phyloP scores from a whole-genome alignment of 2,888 invertebrate species.

The Ellobium chinense region DNA sequence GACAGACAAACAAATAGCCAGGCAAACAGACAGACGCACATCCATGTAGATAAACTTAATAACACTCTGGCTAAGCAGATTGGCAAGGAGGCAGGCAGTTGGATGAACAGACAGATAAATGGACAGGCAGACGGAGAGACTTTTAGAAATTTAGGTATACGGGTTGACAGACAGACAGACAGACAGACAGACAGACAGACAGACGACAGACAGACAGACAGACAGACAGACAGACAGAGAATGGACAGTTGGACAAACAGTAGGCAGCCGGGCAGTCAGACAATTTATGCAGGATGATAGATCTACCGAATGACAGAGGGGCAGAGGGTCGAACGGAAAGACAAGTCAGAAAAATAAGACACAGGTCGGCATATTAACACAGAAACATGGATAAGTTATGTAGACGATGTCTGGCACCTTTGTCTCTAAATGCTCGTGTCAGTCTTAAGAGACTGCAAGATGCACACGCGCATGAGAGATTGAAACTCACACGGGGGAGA shows the following conservation, averaged over 20 bases:
- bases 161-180: constrained; percentile 18
- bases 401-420: no score
- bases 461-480: no score
- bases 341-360: background rate
- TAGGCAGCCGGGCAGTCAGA: background rate
- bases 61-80: no score
- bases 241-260: background rate
- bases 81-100: background rate
- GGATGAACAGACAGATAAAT: background rate
- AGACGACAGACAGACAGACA: constrained; percentile 17
- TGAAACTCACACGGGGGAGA: no score
- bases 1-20: constrained; percentile 32
- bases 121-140: constrained; percentile 2
- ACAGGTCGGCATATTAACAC: no score
- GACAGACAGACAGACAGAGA: constrained; percentile 6
- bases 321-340: constrained; percentile 5
- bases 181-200: constrained; percentile 29
- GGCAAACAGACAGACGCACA: constrained; percentile 21
- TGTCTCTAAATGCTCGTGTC: no score
- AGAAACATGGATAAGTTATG: no score
- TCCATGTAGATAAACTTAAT: background rate
- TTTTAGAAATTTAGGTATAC: constrained; percentile 10
- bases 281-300: no score
- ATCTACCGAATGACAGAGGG: constrained; percentile 10
- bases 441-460: no score